Percentiles rank a stretch among this genome's conserved stretches.
These are phyloP conservation scores for Drosophila robusta DNA, from an alignment of 2,888 invertebrate species.

Conservation along the genomic window DNA sequence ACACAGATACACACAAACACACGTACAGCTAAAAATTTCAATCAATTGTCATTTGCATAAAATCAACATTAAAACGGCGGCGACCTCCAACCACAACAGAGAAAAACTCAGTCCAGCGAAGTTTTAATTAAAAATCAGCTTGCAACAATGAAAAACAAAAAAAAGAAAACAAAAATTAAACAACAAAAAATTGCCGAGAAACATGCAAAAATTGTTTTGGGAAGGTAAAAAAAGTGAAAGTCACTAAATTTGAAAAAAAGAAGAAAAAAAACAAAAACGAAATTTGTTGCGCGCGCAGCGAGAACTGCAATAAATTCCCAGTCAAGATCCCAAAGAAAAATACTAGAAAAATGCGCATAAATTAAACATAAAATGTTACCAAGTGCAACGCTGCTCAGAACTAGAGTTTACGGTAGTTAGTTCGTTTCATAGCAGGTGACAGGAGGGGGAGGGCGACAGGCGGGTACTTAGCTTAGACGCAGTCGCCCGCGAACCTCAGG, in stretches of 20 bases:
- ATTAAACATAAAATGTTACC: conserved; percentile 63
- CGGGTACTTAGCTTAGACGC: conserved; percentile 32
- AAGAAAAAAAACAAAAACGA: conserved; percentile 36
- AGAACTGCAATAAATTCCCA: conserved; percentile 53
- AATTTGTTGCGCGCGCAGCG: conserved; percentile 35
- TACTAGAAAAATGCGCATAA: conserved; percentile 63
- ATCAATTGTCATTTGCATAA: conserved; percentile 75
- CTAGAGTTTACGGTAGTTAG: conserved; percentile 54
- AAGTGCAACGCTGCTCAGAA: conserved; percentile 41
- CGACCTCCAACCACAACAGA: conserved; percentile 22
- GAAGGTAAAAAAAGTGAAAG: conserved; percentile 67
- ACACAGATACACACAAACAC: conserved; percentile 13
- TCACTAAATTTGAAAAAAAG: conserved; percentile 56
- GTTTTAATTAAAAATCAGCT: conserved; percentile 68
- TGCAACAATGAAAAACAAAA: conserved; percentile 30
- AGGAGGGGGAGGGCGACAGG: neutral
- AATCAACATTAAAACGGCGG: conserved; percentile 67
- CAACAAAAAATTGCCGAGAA: conserved; percentile 20
- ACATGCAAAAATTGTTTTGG: conserved; percentile 41
- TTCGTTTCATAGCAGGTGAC: conserved; percentile 39
- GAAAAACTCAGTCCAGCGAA: conserved; percentile 27
- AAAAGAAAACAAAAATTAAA: too few species aligned
- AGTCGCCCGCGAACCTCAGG: conserved; percentile 30
- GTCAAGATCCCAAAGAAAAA: conserved; percentile 35
- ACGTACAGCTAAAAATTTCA: conserved; percentile 45